Base-by-base conservation (phyloP, 2,113 vertebrate species). In the Elephantulus edwardii region DNA sequence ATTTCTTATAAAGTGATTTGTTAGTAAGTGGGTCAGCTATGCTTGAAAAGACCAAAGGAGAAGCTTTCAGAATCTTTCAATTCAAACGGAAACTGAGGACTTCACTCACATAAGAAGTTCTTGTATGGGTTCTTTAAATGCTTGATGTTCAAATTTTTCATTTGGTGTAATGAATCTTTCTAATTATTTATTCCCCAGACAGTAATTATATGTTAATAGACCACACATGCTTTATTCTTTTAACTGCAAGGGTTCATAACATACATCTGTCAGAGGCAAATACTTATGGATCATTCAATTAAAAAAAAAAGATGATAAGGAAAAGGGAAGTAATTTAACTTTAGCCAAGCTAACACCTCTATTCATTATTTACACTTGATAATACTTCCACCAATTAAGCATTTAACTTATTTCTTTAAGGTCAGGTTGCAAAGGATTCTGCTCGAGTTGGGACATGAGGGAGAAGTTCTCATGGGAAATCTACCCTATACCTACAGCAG, bases 401-500 rank as follows among this genome's bases (percentile, higher is more conserved):
- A 70, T 72, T 93, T 66, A 62, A 88, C 87, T 91, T 58, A 46
- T 35, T 93, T 91, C 89, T 88, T 92, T 93, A 95, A 93, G 92
- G 89, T 85, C 84, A 95, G 48, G 12, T 78, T 79, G 46, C 89
- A 89, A 84, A 91, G 62, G 35, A 74, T 56, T 66, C 74, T 9
- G 58, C 87, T 78, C 74, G 62, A 7, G 6, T 80, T 75, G 66
- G 46, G 62, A 30, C 3, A 3, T 74, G 40, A 6, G 89, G 87
- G 28, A 35, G 13, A 82, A 30, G 81, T 96, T 96, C 96, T 82
- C 95, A 2, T 94, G 95, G 94, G 96, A 96, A 95, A 91, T 85
- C 46, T 16, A 35, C 93, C 81, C 35, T n/a, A 9, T 72, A 35
- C 76, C 44, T 44, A 20, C 71, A 38, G 26, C 72, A 30, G 77